Base-by-base conservation (phyloP, 2,797 vertebrate species). In the Pipistrellus pygmaeus region DNA sequence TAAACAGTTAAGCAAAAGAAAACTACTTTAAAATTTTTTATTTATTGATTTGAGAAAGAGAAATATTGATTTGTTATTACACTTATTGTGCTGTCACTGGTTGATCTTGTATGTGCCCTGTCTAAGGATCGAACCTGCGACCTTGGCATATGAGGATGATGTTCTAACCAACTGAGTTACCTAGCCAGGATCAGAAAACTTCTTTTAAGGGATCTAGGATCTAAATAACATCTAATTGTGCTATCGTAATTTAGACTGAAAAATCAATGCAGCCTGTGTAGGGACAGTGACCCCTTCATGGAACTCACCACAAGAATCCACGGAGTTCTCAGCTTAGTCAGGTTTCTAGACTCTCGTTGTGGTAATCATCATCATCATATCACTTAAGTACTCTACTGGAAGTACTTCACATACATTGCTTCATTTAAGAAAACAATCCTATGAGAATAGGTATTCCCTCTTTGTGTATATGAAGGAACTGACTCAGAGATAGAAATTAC, bases 361-460 rank as follows among this genome's bases (percentile, higher is more conserved):
- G 77, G 53, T 82, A 10, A 51, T n/a, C 9, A 53, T 68, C 21
- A 73, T 55, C 20, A 8, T 23, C 62, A 44, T 69, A 69, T 21
- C 44, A 62, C 48, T 81, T 73, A 12, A 68, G 23, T 85, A 51
- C 25, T 92, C 13, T 78, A 21, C 53, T 80, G 15, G 60, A 94
- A 76, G 30, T 25, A 62, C 9, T 60, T 82, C 38, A 46, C 4
- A 48, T 48, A 13, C 30, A 23, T 84, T 64, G 60, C 55, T 84
- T 94, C 27, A 32, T 62, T 93, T 85, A 77, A 91, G 77, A 72
- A 89, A 83, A 73, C 27, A 88, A n/a, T 21, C 35, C 15, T 91
- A 8, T 30, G 27, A 44, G 38, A 66, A 6, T 69, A 17, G 84
- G 11, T 62, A 41, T 73, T 72, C 85, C 51, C 18, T 88, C 35